A percentile compares a stretch with the other conserved stretches of the same genome.
These are phyloP conservation scores for Hydrozoanthus gracilis DNA, from an alignment of 92 coral and sea anemone genomes.

Conservation along the genomic window DNA sequence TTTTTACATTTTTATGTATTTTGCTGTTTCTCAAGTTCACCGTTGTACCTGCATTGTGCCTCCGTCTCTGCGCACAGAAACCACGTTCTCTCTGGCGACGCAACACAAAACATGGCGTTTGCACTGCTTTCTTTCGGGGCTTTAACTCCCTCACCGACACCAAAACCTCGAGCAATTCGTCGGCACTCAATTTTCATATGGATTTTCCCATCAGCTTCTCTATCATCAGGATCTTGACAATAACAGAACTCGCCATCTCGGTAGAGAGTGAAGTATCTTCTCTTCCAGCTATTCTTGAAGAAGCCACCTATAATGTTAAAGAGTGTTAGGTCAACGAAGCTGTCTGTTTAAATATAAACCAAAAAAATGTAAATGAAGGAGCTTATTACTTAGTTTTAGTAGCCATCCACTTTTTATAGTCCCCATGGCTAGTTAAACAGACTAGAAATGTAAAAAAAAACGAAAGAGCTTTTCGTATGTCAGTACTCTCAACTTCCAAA, in stretches of 20 bases:
- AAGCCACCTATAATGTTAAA: conserved; percentile 76
- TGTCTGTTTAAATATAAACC: neutral
- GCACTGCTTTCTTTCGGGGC: conserved; percentile 72
- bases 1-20: too few relatives aligned
- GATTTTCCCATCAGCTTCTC: conserved; percentile 86
- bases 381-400: conserved; percentile 81
- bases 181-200: conserved; percentile 89
- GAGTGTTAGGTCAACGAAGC: neutral
- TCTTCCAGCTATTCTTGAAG: conserved; percentile 94
- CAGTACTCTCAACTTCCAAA: neutral
- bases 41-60: conserved; percentile 81
- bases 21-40: too few relatives aligned
- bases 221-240: conserved; percentile 84
- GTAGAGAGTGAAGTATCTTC: conserved; percentile 89
- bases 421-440: conserved; percentile 60
- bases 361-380: neutral
- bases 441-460: neutral
- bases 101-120: conserved; percentile 81
- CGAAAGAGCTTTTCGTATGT: neutral
- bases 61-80: conserved; percentile 91
- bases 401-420: conserved; percentile 94
- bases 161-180: conserved; percentile 76
- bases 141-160: conserved; percentile 86
- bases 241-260: conserved; percentile 95
- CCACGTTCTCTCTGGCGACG: conserved; percentile 87